A percentile compares a stretch with the other conserved stretches of the same genome.
phyloP scores from a whole-genome alignment of 1,140 invertebrate species.

The Pseudomyrmex flavicornis region DNA sequence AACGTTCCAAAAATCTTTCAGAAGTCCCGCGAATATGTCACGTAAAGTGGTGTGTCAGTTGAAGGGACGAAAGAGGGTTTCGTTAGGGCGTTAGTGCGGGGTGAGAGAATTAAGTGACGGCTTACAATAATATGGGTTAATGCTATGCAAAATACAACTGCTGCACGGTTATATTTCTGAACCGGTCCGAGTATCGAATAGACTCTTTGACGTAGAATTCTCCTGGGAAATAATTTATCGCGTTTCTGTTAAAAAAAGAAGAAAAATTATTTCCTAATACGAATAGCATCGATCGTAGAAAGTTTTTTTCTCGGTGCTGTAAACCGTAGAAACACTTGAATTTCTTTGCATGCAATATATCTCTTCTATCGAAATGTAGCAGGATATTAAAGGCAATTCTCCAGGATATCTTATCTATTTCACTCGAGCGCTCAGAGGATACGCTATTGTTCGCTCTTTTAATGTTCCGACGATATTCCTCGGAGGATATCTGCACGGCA shows the following conservation, averaged over 20 bases:
- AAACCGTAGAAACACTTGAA: background rate
- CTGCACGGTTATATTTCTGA: conserved; percentile 13
- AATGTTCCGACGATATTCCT: conserved; percentile 56
- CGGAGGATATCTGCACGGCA: conserved; percentile 51
- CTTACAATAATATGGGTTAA: conserved; percentile 83
- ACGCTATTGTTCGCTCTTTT: conserved; percentile 58
- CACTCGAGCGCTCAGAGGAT: conserved; percentile 10
- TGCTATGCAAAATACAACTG: conserved; percentile 79
- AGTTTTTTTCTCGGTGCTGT: background rate
- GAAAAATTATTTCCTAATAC: background rate
- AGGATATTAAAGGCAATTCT: conserved; percentile 35
- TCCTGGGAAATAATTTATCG: background rate
- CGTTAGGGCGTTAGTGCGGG: conserved; percentile 61
- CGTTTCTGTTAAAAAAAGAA: background rate
- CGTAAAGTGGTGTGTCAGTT: conserved; percentile 37
- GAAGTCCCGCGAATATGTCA: background rate
- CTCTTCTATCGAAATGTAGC: background rate
- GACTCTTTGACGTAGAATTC: background rate
- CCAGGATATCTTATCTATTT: conserved; percentile 33
- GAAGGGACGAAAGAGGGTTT: conserved; percentile 58
- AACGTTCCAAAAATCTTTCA: background rate
- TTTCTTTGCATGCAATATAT: background rate
- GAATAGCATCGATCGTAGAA: background rate
- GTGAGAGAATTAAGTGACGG: conserved; percentile 79
- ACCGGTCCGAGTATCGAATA: background rate